Evolutionary conservation across 2,888 invertebrate species (phyloP), one percentile per base, ranked within the genome.

Genomic region (Patella pellucida): DNA sequence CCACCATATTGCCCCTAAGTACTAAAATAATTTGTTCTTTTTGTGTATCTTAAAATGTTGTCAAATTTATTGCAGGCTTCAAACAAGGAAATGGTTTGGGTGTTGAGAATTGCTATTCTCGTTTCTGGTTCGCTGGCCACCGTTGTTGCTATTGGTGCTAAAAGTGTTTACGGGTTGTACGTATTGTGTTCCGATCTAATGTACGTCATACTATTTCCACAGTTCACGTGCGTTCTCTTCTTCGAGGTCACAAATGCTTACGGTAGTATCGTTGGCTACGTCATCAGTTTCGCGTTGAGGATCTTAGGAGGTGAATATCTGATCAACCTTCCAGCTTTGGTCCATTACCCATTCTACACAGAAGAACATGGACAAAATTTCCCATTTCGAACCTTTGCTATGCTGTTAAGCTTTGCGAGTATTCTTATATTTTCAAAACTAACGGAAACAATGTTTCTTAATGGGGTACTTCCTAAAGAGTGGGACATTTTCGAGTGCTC

Each of bases 291-390:
- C 81, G 94, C 96, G 52, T 78, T 90, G 77, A 93, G 97, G 3
- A 91, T 97, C 72, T 94, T 95, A 0, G 97, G 97, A 0, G 96
- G 98, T 0, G 98, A 98, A 92, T 94, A 95, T 74, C 91, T 96
- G 84, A 93, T 98, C 89, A 94, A 95, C 7, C 72, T 82, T 12
- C 78, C 76, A 16, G 71, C 78, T 3, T 31, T 75, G 11, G 72
- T 82, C 9, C 70, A 76, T 19, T 82, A 76, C 71, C 82, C 82
- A 1, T 71, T 75, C 15, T 79, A 79, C 52, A 75, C 77, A 68
- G 71, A 71, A 51, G 67, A 68, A 19, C 19, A 41, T 5, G 74
- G 73, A n/a, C 82, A 82, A 67, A 51, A 76, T 1, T 82, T 82
- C 50, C 82, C 82, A 7, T 81, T 75, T 71, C 78, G 78, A 52